Evolutionary conservation across 2,113 vertebrate species (phyloP).

Genomic region (Petrocephalus zakoni): DNA sequence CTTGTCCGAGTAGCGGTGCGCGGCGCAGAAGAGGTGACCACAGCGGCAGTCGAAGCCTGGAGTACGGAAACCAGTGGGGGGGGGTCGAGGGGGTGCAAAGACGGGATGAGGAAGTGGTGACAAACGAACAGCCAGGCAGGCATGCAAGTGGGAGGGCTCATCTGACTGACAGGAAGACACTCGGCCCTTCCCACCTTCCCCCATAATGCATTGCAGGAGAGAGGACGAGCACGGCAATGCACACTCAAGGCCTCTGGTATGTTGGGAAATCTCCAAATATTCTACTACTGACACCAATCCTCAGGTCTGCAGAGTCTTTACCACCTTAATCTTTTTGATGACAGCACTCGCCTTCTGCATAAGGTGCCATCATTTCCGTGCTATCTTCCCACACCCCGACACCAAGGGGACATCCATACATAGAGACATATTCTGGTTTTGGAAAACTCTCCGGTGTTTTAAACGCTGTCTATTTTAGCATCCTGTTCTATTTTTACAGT

Average conservation of each 20-base stretch:
- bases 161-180: background rate
- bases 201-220: background rate
- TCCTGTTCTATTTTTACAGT: conserved; percentile 2
- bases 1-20: conserved; percentile 81
- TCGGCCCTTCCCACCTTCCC: background rate
- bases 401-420: background rate
- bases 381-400: background rate
- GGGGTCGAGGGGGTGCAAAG: background rate
- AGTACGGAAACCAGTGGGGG: background rate
- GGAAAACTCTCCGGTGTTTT: background rate
- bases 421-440: background rate
- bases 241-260: background rate
- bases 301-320: background rate
- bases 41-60: conserved; percentile 81
- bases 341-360: background rate
- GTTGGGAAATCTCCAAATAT: background rate
- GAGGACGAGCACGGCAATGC: background rate
- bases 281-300: background rate
- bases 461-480: background rate
- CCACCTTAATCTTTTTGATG: background rate
- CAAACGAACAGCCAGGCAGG: background rate
- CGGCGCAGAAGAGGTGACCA: conserved; percentile 78
- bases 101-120: background rate
- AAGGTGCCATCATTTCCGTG: background rate
- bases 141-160: background rate